Evolutionary conservation across 2,113 vertebrate species (phyloP).

Genomic region (Aegypius monachus): DNA sequence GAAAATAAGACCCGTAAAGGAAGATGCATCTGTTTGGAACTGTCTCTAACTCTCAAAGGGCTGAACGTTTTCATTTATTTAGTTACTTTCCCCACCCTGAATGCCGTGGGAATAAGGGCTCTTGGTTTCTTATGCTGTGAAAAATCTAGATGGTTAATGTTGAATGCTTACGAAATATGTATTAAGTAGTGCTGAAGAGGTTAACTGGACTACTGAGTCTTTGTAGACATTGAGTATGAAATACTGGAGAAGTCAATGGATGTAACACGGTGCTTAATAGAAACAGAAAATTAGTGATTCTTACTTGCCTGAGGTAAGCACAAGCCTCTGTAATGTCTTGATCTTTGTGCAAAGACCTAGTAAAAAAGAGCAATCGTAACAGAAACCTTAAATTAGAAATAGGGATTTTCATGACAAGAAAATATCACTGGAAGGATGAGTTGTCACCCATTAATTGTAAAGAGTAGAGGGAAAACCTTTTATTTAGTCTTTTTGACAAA

Average conservation of each 20-base stretch:
- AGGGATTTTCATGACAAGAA: slow-evolving; percentile 23
- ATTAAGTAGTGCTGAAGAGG: background rate
- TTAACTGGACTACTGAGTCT: background rate
- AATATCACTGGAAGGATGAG: slow-evolving; percentile 15
- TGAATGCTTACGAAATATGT: background rate
- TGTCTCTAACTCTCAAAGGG: too few relatives aligned
- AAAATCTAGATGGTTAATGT: background rate
- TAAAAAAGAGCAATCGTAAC: slow-evolving; percentile 26
- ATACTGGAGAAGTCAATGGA: slow-evolving; percentile 15
- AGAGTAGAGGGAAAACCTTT: background rate
- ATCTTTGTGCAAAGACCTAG: slow-evolving; percentile 57
- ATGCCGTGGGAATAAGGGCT: background rate
- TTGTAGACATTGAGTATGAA: background rate
- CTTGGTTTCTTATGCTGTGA: background rate
- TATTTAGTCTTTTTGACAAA: slow-evolving; percentile 4
- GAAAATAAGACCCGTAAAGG: background rate
- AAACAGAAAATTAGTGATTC: slow-evolving; percentile 61
- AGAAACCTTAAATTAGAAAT: slow-evolving; percentile 55
- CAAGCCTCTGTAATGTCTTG: slow-evolving; percentile 41
- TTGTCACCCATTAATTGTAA: background rate
- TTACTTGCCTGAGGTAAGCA: slow-evolving; percentile 52
- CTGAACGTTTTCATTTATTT: background rate
- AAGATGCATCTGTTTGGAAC: rapidly evolving
- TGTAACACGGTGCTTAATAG: slow-evolving; percentile 21
- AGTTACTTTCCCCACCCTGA: background rate